Evolutionary conservation across 1,140 invertebrate species (phyloP).

Genomic region (Drosophila kurseongensis): DNA sequence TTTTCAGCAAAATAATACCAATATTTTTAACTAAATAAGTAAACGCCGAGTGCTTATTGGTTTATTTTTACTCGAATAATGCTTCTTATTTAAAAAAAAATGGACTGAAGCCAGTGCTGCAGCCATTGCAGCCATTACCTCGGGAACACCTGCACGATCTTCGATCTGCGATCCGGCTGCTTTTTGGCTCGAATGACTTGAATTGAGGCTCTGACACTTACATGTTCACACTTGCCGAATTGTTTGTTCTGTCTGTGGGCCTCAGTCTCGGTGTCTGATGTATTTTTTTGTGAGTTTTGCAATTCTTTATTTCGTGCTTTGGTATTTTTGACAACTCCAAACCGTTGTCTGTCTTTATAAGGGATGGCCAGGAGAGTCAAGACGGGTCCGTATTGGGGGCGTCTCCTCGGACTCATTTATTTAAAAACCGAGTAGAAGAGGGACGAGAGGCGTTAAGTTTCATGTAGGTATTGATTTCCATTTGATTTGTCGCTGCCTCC

Average conservation of each 20-base stretch:
- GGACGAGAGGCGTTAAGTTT: conserved; percentile 64
- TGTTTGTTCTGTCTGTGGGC: conserved; percentile 14
- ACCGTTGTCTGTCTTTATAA: conserved; percentile 60
- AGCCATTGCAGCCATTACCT: conserved; percentile 6
- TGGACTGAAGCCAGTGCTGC: background rate
- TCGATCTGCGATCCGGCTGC: conserved; percentile 11
- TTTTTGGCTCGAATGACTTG: conserved; percentile 40
- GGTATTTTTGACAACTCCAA: conserved; percentile 71
- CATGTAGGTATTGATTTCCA: conserved; percentile 81
- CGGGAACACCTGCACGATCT: conserved; percentile 66
- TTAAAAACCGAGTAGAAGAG: conserved; percentile 36
- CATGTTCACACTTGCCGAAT: conserved; percentile 65
- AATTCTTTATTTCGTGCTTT: conserved; percentile 55
- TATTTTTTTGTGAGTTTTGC: conserved; percentile 32
- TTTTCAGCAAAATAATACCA: too few species aligned
- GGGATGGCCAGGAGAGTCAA: conserved; percentile 15
- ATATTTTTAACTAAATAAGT: conserved; percentile 29
- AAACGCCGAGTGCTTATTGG: conserved; percentile 72
- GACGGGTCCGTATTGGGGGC: conserved; percentile 40
- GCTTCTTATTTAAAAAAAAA: conserved; percentile 49
- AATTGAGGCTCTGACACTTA: conserved; percentile 57
- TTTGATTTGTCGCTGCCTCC: conserved; percentile 68
- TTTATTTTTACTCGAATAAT: conserved; percentile 68
- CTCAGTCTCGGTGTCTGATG: background rate
- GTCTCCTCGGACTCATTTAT: conserved; percentile 35